phyloP scores from a whole-genome alignment of 2,888 invertebrate species.

The Cheilosia grossa region DNA sequence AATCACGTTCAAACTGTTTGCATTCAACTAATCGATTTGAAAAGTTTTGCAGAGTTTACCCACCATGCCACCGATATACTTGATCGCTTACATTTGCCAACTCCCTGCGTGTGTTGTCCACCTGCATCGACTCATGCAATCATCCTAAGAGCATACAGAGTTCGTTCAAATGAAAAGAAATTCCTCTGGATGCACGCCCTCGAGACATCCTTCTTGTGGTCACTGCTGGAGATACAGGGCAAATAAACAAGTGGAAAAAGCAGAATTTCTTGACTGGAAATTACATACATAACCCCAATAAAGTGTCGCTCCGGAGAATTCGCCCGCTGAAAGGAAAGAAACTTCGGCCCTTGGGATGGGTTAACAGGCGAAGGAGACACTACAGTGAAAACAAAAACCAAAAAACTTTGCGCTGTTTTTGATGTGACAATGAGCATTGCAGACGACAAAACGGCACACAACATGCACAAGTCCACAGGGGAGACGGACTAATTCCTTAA shows the following conservation, averaged over 20 bases:
- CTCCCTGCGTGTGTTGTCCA: no score
- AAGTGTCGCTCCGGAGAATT: constrained; percentile 48
- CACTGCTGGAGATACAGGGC: not conserved
- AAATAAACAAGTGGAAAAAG: not conserved
- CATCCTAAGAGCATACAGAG: no score
- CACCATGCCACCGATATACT: no score
- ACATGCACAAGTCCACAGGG: constrained; percentile 34
- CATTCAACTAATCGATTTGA: no score
- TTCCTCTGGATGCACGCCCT: no score
- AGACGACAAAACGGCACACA: constrained; percentile 45
- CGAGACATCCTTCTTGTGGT: not conserved
- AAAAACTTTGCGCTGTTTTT: constrained; percentile 51
- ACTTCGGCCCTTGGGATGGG: constrained; percentile 15
- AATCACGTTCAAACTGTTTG: no score
- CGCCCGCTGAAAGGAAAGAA: constrained; percentile 25
- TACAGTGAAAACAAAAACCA: not conserved
- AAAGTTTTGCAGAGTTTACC: no score
- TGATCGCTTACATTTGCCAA: no score
- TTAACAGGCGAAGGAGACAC: not conserved
- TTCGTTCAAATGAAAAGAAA: no score
- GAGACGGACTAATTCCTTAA: constrained; percentile 55
- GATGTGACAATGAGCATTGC: constrained; percentile 61
- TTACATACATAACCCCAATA: constrained; percentile 60
- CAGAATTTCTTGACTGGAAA: constrained; percentile 47
- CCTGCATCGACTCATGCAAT: no score